These are phyloP conservation scores for Pachypanchax playfairii DNA, from an alignment of 2,113 vertebrate species.

Conservation along the genomic window DNA sequence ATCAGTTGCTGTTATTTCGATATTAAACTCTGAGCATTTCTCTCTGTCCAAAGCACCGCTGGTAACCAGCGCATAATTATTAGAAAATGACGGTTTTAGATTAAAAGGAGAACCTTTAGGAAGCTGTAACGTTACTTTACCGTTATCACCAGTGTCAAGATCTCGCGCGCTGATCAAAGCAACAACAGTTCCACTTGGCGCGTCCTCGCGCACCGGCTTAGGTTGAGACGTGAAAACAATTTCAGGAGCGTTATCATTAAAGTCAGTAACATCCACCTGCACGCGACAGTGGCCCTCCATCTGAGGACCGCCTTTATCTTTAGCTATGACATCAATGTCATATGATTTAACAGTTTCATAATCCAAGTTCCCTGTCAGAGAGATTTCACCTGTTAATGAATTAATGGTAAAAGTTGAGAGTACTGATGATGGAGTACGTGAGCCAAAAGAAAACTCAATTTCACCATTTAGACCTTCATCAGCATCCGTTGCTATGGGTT, in stretches of 20 bases:
- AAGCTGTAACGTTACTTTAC: conserved; percentile 74
- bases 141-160: conserved; percentile 70
- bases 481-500: conserved; percentile 78
- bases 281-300: conserved; percentile 82
- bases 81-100: conserved; percentile 82
- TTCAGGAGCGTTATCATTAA: conserved; percentile 83
- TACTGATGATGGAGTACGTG: conserved; percentile 48
- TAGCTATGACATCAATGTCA: conserved; percentile 81
- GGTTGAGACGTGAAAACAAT: conserved; percentile 79
- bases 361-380: conserved; percentile 76
- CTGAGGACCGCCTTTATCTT: conserved; percentile 82
- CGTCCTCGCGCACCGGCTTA: conserved; percentile 69
- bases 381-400: conserved; percentile 79
- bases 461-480: conserved; percentile 75
- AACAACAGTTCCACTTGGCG: conserved; percentile 69
- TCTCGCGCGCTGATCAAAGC: conserved; percentile 71
- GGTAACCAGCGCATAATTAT: conserved; percentile 89
- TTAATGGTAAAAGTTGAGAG: conserved; percentile 76
- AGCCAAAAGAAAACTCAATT: conserved; percentile 65
- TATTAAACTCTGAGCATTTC: conserved; percentile 68
- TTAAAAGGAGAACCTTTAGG: conserved; percentile 81
- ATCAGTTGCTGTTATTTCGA: conserved; percentile 83
- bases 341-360: conserved; percentile 80
- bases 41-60: conserved; percentile 82
- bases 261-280: conserved; percentile 80